Percentiles rank a stretch among this genome's conserved stretches.
Conservation (phyloP, 2,888 invertebrate species). For the Campopleginae sp. region DNA sequence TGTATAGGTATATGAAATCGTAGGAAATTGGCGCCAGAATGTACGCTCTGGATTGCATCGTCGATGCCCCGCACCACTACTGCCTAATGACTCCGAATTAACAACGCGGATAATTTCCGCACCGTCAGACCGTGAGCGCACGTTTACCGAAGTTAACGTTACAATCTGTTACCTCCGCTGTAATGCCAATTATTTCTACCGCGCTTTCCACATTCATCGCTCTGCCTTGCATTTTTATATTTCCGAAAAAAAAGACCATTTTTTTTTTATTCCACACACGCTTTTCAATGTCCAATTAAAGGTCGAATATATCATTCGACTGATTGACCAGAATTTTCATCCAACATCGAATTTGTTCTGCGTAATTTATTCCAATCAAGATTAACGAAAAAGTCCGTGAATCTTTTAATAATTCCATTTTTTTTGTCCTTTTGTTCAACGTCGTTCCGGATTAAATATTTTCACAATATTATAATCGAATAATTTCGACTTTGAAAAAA, state of each 20-base stretch:
- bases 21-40: conserved; percentile 11
- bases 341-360: not conserved
- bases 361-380: conserved; percentile 6
- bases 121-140: conserved; percentile 38
- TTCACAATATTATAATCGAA: not conserved
- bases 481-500: no score
- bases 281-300: not conserved
- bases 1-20: not conserved
- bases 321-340: not conserved
- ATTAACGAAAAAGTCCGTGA: not conserved
- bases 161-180: conserved; percentile 65
- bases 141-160: conserved; percentile 56
- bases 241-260: not conserved
- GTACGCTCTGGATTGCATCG: conserved; percentile 49
- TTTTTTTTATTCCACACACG: conserved; percentile 19
- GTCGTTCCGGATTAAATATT: not conserved
- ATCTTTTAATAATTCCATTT: not conserved
- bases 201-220: conserved; percentile 56
- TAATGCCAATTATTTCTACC: conserved; percentile 63
- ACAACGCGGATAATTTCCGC: conserved; percentile 74
- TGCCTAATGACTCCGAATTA: conserved; percentile 74
- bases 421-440: not conserved
- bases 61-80: conserved; percentile 67
- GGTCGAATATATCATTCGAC: not conserved
- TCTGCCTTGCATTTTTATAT: conserved; percentile 20